Conservation (phyloP, 2,113 vertebrate genomes). For the Mugil cephalus region DNA sequence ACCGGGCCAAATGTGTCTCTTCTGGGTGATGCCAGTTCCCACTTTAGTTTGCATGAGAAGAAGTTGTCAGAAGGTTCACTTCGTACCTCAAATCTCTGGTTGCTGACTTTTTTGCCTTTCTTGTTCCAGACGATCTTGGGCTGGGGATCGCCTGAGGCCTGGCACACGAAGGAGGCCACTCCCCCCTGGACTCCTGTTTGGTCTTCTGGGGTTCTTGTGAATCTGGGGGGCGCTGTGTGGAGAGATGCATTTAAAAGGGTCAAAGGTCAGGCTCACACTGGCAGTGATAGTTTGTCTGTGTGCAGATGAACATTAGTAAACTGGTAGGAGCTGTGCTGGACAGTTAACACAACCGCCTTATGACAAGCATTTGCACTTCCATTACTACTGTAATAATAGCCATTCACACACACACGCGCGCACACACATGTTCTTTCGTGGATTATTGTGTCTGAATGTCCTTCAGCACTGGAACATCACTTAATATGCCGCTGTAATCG, state of each 20-base stretch:
- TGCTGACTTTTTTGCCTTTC: conserved; percentile 99
- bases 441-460: conserved; percentile 29
- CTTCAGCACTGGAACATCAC: not conserved
- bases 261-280: not conserved
- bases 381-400: too few relatives aligned
- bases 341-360: conserved; percentile 2
- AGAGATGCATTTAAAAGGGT: conserved; percentile 41
- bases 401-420: not conserved
- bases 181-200: conserved; percentile 97
- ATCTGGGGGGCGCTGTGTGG: conserved; percentile 91
- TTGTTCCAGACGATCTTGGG: conserved; percentile 99
- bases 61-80: too few relatives aligned
- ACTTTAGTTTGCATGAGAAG: not conserved
- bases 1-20: too few relatives aligned
- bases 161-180: conserved; percentile 97
- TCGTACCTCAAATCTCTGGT: conserved; percentile 99
- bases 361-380: not conserved
- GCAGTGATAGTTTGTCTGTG: not conserved
- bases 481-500: conserved; percentile 27
- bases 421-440: not conserved
- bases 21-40: too few relatives aligned
- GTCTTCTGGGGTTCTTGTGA: conserved; percentile 94
- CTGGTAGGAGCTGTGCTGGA: not conserved
- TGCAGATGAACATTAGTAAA: not conserved
- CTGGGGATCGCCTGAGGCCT: conserved; percentile 95